Evolutionary conservation across 2,797 vertebrate species (phyloP).

Genomic region (Echeneis naucrates): DNA sequence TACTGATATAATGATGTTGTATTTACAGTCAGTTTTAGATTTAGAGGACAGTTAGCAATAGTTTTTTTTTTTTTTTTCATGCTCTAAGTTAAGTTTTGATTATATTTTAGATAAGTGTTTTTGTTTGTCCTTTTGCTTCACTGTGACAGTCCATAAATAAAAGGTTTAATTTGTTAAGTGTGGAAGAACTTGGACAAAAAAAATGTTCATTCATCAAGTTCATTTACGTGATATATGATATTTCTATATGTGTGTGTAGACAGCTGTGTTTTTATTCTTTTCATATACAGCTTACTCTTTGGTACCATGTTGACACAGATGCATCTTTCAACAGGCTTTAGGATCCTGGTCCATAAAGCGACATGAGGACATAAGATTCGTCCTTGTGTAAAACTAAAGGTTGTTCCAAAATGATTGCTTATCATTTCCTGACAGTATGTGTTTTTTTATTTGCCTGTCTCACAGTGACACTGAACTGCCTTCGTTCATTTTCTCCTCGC

Average conservation of each 20-base stretch:
- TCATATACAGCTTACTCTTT: not conserved
- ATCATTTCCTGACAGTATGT: conserved; percentile 3
- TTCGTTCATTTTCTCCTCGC: conserved; percentile 5
- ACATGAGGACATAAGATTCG: not conserved
- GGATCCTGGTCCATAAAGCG: not conserved
- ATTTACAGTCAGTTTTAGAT: not conserved
- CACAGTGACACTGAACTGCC: not conserved
- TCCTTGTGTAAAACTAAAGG: conserved; percentile 1
- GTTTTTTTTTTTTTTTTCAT: not conserved
- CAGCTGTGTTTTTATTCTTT: too few species aligned
- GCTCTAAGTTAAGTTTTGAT: not conserved
- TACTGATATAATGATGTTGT: not conserved
- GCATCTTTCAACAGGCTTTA: not conserved
- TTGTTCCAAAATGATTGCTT: not conserved
- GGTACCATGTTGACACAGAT: not conserved
- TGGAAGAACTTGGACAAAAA: not conserved
- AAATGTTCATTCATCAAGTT: too few species aligned
- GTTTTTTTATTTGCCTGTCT: not conserved
- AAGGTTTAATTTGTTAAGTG: not conserved
- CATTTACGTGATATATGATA: too few species aligned
- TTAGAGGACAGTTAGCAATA: not conserved
- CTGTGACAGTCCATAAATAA: not conserved
- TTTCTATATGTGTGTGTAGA: too few species aligned
- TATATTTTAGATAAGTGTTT: not conserved
- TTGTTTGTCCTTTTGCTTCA: not conserved